Evolutionary conservation across 2,113 vertebrate species (phyloP).

Genomic region (Phyllostomus hastatus): DNA sequence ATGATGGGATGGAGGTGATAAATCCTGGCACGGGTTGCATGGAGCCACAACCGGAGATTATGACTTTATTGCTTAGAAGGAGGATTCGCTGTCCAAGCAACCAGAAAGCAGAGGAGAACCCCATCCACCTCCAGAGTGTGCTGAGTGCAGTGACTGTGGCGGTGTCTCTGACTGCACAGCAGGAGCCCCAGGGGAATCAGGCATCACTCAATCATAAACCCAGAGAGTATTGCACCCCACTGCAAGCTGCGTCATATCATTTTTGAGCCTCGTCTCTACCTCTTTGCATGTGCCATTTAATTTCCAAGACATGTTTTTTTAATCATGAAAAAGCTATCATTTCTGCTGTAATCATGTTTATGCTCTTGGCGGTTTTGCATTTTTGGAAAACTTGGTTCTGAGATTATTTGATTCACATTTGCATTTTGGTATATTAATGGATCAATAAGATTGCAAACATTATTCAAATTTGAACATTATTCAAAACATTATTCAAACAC

Average conservation of each 20-base stretch:
- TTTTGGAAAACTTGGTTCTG: background rate
- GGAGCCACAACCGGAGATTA: fast-evolving
- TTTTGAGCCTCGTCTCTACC: background rate
- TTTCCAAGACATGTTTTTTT: background rate
- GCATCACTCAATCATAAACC: fast-evolving
- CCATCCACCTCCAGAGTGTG: background rate
- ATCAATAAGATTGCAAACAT: background rate
- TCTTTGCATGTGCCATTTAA: background rate
- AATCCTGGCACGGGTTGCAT: background rate
- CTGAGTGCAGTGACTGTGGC: background rate
- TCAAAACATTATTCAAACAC: background rate
- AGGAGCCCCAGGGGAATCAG: background rate
- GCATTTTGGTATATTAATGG: background rate
- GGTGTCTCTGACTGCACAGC: background rate
- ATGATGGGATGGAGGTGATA: background rate
- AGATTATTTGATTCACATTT: background rate
- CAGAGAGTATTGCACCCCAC: fast-evolving
- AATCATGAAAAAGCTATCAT: background rate
- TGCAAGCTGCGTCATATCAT: background rate
- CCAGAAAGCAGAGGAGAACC: background rate
- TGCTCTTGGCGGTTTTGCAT: background rate
- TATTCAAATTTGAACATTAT: background rate
- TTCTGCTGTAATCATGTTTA: background rate
- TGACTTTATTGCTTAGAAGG: background rate
- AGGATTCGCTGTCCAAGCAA: background rate